A percentile compares a stretch with the other conserved stretches of the same genome.
These are phyloP conservation scores for Sinopyrophorus schimmeli DNA, from an alignment of 2,888 invertebrate genomes.

Conservation along the genomic window DNA sequence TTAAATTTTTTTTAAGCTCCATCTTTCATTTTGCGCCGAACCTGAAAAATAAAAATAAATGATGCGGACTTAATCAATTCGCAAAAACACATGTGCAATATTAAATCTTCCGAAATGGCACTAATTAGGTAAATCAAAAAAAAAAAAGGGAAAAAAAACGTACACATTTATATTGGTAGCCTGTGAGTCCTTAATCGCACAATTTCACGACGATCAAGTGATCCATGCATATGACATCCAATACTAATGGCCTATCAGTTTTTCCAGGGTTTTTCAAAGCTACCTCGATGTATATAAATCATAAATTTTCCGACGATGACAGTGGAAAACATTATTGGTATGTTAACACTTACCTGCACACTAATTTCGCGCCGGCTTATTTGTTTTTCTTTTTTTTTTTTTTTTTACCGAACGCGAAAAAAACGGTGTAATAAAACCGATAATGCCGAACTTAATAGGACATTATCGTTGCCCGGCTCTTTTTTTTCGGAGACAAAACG, in stretches of 20 bases:
- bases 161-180: conserved; percentile 12
- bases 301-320: conserved; percentile 48
- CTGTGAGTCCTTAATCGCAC: conserved; percentile 26
- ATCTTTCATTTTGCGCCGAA: too few relatives aligned
- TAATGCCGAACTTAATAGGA: conserved; percentile 38
- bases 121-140: too few relatives aligned
- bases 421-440: conserved; percentile 38
- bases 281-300: conserved; percentile 44
- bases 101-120: too few relatives aligned
- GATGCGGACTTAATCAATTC: too few relatives aligned
- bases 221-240: conserved; percentile 39
- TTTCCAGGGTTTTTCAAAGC: conserved; percentile 41
- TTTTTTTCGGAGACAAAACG: conserved; percentile 18
- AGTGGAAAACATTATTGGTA: conserved; percentile 51
- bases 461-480: conserved; percentile 31
- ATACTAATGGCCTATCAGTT: conserved; percentile 46
- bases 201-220: conserved; percentile 39
- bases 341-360: conserved; percentile 49
- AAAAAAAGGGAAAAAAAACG: too few relatives aligned
- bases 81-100: too few relatives aligned
- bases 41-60: too few relatives aligned
- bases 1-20: too few relatives aligned
- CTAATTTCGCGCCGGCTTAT: too few relatives aligned
- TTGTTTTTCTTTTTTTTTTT: conserved; percentile 31
- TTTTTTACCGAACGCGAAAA: conserved; percentile 14